Percentiles rank a stretch among this genome's conserved stretches.
Evolutionary conservation across 2,888 invertebrate species (phyloP).

Genomic region (Melanotus villosus): DNA sequence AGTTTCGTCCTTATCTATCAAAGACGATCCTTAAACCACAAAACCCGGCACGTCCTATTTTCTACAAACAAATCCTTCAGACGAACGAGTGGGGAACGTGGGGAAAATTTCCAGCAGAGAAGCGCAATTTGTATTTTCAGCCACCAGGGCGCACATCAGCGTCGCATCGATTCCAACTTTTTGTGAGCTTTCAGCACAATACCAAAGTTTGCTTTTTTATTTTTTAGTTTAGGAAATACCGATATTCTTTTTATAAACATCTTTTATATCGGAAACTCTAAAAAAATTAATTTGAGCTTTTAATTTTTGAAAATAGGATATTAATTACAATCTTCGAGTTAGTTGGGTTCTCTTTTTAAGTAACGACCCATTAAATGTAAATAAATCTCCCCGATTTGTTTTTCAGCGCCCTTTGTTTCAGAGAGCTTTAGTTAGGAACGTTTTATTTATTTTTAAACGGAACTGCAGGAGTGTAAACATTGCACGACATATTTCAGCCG

Average conservation of each 20-base stretch:
- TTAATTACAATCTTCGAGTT: too few species aligned
- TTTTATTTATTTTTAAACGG: neutral
- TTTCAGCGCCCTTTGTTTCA: too few species aligned
- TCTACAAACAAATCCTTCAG: neutral
- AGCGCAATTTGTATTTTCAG: conserved; percentile 17
- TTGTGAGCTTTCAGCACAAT: conserved; percentile 17
- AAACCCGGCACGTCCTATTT: conserved; percentile 1
- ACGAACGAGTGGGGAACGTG: neutral
- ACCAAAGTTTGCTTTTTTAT: conserved; percentile 13
- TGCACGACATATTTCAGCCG: neutral
- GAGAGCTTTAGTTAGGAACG: neutral
- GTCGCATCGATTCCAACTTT: conserved; percentile 21
- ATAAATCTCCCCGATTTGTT: too few species aligned
- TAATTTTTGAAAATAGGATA: too few species aligned
- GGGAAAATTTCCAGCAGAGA: conserved; percentile 18
- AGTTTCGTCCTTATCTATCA: conserved; percentile 8
- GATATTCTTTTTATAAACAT: neutral
- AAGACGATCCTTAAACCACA: conserved; percentile 5
- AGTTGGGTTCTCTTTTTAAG: too few species aligned
- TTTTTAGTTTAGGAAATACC: conserved; percentile 10
- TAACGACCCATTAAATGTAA: too few species aligned
- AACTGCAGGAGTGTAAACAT: neutral
- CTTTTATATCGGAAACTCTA: too few species aligned
- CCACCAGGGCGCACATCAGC: conserved; percentile 11
- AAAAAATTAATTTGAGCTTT: too few species aligned